Evolutionary conservation across 2,888 invertebrate genomes (phyloP).

Genomic region (Blastobasis lacticolella): DNA sequence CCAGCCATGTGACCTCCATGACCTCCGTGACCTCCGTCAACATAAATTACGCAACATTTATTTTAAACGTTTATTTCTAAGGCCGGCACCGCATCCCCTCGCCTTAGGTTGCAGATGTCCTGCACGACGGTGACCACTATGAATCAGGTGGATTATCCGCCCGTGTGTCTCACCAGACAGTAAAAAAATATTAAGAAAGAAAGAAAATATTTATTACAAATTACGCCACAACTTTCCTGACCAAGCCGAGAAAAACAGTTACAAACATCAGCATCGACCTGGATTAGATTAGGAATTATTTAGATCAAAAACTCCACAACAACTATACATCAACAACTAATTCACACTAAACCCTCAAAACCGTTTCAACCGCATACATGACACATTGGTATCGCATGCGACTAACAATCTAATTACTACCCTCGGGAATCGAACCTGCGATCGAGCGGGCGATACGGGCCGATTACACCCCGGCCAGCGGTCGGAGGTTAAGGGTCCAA

Average conservation of each 20-base stretch:
- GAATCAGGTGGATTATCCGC: too few species aligned
- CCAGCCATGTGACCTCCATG: too few species aligned
- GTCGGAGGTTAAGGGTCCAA: not conserved
- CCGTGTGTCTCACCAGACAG: too few species aligned
- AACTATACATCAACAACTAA: not conserved
- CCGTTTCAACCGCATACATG: constrained; percentile 21
- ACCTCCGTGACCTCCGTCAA: too few species aligned
- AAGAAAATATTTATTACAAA: not conserved
- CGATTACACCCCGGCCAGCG: constrained; percentile 38
- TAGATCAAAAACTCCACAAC: not conserved
- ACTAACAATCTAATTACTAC: constrained; percentile 72
- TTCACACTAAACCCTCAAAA: constrained; percentile 37
- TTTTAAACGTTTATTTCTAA: too few species aligned
- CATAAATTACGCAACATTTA: too few species aligned
- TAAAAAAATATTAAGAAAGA: not conserved
- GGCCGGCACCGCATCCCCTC: too few species aligned
- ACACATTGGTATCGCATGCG: constrained; percentile 67
- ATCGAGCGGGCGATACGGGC: constrained; percentile 51
- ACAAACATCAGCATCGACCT: not conserved
- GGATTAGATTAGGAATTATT: not conserved
- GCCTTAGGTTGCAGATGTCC: too few species aligned
- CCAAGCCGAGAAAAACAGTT: not conserved
- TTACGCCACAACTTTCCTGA: not conserved
- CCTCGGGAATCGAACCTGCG: constrained; percentile 68
- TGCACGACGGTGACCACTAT: too few species aligned